These are phyloP conservation scores for Meganola albula DNA, from an alignment of 2,888 invertebrate genomes.

Conservation along the genomic window DNA sequence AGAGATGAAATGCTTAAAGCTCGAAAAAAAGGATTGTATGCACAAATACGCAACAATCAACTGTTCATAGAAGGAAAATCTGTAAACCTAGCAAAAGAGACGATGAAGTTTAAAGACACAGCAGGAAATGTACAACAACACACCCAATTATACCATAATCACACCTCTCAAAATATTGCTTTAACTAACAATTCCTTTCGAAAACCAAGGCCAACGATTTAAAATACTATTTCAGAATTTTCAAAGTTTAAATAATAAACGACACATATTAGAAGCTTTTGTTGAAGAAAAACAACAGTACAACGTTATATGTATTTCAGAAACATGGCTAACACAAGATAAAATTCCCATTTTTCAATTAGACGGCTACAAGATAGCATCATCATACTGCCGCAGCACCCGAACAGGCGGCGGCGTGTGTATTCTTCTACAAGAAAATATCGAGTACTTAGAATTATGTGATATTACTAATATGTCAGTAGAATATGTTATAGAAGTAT, in stretches of 20 bases:
- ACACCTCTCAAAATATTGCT: too few species aligned
- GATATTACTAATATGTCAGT: conserved; percentile 1
- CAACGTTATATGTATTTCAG: not conserved
- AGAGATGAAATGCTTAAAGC: too few species aligned
- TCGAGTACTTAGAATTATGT: not conserved
- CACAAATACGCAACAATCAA: too few species aligned
- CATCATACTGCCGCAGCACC: not conserved
- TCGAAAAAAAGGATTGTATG: too few species aligned
- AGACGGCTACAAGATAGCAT: too few species aligned
- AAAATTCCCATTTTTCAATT: too few species aligned
- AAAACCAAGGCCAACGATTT: not conserved
- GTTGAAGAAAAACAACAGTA: not conserved
- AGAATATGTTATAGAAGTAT: conserved; percentile 2
- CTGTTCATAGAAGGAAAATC: too few species aligned
- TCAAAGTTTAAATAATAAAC: conserved; percentile 2
- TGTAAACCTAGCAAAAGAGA: too few species aligned
- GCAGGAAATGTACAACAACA: too few species aligned
- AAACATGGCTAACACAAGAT: conserved; percentile 5
- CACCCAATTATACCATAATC: too few species aligned
- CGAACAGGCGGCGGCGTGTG: not conserved
- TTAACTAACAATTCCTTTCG: not conserved
- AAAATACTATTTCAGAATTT: conserved; percentile 1
- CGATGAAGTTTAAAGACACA: too few species aligned
- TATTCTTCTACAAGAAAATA: not conserved
- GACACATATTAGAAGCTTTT: not conserved